Percentiles rank a stretch among this genome's conserved stretches.
Conservation (phyloP, 2,888 invertebrate species). For the Drosophila buzzatii region DNA sequence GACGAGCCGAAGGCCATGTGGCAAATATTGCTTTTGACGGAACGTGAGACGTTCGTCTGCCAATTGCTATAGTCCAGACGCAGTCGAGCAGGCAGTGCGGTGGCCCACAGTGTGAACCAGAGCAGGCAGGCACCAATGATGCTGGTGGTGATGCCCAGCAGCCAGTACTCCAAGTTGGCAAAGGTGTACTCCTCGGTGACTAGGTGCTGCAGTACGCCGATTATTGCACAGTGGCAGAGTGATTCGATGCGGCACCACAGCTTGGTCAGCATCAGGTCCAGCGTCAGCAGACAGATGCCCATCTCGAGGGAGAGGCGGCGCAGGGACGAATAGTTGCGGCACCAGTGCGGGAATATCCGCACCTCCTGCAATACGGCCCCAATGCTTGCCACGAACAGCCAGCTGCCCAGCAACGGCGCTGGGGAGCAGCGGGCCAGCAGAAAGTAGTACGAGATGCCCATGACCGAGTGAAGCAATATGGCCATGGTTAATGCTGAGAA, state of each 20-base stretch:
- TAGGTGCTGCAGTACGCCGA: conserved; percentile 48
- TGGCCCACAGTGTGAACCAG: conserved; percentile 63
- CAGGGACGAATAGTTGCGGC: conserved; percentile 19
- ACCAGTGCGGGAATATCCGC: conserved; percentile 40
- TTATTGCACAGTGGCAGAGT: conserved; percentile 64
- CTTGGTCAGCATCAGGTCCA: conserved; percentile 58
- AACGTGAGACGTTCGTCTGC: conserved; percentile 16
- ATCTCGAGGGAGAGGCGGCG: conserved; percentile 50
- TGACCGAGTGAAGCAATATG: conserved; percentile 56
- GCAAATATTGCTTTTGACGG: conserved; percentile 11
- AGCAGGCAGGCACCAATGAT: conserved; percentile 61
- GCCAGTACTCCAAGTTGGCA: conserved; percentile 60
- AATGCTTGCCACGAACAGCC: conserved; percentile 66
- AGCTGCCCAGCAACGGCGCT: conserved; percentile 56
- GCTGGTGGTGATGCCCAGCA: conserved; percentile 49
- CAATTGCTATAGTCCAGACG: conserved; percentile 9
- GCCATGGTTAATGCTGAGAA: conserved; percentile 58
- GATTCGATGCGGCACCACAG: conserved; percentile 69
- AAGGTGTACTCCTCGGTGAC: conserved; percentile 52
- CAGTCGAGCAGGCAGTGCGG: conserved; percentile 45
- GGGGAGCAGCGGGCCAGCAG: conserved; percentile 45
- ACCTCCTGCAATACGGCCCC: conserved; percentile 47
- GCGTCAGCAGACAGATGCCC: conserved; percentile 53
- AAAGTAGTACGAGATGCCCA: conserved; percentile 68
- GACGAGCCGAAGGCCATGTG: conserved; percentile 27